Base-by-base conservation (phyloP, 1,140 invertebrate species). In the Drosophila malerkotliana region DNA sequence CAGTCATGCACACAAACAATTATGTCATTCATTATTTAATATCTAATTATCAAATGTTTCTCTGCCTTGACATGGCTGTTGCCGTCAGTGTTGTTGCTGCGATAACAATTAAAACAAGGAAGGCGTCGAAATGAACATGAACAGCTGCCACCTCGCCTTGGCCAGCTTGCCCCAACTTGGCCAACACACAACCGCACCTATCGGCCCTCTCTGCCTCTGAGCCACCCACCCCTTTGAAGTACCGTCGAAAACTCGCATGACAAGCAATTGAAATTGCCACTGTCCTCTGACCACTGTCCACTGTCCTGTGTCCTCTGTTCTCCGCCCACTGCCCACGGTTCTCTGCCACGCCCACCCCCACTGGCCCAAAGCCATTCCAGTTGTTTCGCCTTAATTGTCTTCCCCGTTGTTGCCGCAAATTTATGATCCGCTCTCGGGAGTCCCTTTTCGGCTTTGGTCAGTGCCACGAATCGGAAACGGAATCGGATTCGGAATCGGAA, bases 41-140 rank as follows among this genome's bases (percentile, higher is more conserved):
- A 84, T 79, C 73, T 74, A 87, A 85, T 87, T 79, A 85, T 85
- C 66, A 72, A 69, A 34, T 58, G 79, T 66, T 52, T 45, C 52
- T 63, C 37, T 54, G 52, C 52, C 34, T 30, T 66, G 58, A 39
- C 24, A 21, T 15, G 53, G 14, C 18, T 60, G 34, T 45, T 55
- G 63, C 4, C 30, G 34, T 14, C 51, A 60, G 5, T 47, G 32
- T 14, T 30, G 52, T 18, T 41, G 44, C 15, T 44, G 62, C 12
- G 81, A 84, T 81, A 81, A 85, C 81, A 85, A 85, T 85, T 87
- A 85, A 85, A 85, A 75, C 82, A 78, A 81, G 84, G 74, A 85
- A 87, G 81, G 81, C 81, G 81, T 77, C 78, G 77, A 81, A 87
- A 85, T 81, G 81, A 77, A 67, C 77, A 63, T 71, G 59, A 63